Percentiles rank a stretch among this genome's conserved stretches.
Evolutionary conservation across 2,888 invertebrate species (phyloP).

Genomic region (Drosophila affinis): DNA sequence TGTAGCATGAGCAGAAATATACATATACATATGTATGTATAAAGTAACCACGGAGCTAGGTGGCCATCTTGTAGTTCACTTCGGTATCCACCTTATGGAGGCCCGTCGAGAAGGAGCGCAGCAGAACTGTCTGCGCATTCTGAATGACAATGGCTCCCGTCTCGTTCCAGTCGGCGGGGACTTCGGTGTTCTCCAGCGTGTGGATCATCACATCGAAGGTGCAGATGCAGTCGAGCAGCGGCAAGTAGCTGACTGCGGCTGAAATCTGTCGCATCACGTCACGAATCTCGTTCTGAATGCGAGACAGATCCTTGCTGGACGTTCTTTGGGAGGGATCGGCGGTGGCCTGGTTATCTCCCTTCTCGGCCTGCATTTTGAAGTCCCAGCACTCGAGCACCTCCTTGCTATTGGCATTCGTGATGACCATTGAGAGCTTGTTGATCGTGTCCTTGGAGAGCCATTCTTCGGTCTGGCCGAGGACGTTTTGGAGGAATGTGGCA

Average conservation of each 20-base stretch:
- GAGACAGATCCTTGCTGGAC: conserved; percentile 90
- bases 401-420: conserved; percentile 94
- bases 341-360: conserved; percentile 85
- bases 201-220: conserved; percentile 97
- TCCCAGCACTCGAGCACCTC: conserved; percentile 99
- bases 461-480: conserved; percentile 93
- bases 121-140: conserved; percentile 95
- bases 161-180: conserved; percentile 96
- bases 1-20: conserved; percentile 50
- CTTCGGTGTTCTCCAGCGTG: conserved; percentile 91
- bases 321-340: conserved; percentile 85
- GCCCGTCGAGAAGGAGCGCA: conserved; percentile 96
- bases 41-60: conserved; percentile 48
- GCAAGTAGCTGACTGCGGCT: conserved; percentile 97
- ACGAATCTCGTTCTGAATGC: conserved; percentile 96
- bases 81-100: conserved; percentile 97
- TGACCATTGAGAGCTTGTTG: conserved; percentile 95
- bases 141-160: conserved; percentile 93
- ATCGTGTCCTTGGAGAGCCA: conserved; percentile 95
- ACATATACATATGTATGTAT: conserved; percentile 17
- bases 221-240: conserved; percentile 95
- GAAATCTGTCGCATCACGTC: conserved; percentile 98
- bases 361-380: conserved; percentile 94
- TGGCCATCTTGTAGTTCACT: conserved; percentile 94
- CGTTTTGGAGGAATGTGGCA: conserved; percentile 91